phyloP scores from a whole-genome alignment of 2,797 vertebrate species.

The Sebastolobus altivelis region DNA sequence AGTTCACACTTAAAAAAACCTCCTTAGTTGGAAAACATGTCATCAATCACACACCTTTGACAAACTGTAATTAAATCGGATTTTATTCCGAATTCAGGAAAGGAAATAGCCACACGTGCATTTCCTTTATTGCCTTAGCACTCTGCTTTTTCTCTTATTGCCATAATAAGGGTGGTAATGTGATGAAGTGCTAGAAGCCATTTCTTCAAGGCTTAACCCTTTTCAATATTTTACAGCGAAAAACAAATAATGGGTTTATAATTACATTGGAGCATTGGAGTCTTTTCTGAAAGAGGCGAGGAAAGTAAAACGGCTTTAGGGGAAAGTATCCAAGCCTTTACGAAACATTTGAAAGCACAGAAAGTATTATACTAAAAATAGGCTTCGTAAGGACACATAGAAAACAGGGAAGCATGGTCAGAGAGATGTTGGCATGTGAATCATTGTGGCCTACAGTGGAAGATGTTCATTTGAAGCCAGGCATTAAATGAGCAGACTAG shows the following conservation, averaged over 20 bases:
- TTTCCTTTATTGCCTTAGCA: slow-evolving; percentile 51
- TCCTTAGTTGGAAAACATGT: neutral
- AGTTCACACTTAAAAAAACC: neutral
- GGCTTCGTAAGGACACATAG: neutral
- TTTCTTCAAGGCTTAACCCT: slow-evolving; percentile 62
- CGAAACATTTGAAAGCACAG: slow-evolving; percentile 29
- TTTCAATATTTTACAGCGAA: slow-evolving; percentile 59
- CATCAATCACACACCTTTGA: slow-evolving; percentile 37
- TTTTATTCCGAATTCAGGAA: slow-evolving; percentile 26
- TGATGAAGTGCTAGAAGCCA: slow-evolving; percentile 55
- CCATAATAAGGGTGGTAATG: slow-evolving; percentile 49
- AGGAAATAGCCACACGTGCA: slow-evolving; percentile 38
- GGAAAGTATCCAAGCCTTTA: slow-evolving; percentile 15
- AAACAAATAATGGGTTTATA: slow-evolving; percentile 70
- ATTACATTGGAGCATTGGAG: slow-evolving; percentile 49
- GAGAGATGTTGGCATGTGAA: neutral
- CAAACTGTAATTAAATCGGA: slow-evolving; percentile 45
- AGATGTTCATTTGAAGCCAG: slow-evolving; percentile 50
- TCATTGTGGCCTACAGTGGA: slow-evolving; percentile 9
- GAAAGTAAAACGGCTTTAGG: slow-evolving; percentile 46
- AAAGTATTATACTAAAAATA: slow-evolving; percentile 17
- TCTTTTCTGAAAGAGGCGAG: slow-evolving; percentile 38
- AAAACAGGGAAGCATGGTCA: neutral
- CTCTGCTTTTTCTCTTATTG: slow-evolving; percentile 14
- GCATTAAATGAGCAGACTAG: slow-evolving; percentile 55